Base-by-base conservation (phyloP, 2,113 vertebrate species). In the Eurypyga helias region DNA sequence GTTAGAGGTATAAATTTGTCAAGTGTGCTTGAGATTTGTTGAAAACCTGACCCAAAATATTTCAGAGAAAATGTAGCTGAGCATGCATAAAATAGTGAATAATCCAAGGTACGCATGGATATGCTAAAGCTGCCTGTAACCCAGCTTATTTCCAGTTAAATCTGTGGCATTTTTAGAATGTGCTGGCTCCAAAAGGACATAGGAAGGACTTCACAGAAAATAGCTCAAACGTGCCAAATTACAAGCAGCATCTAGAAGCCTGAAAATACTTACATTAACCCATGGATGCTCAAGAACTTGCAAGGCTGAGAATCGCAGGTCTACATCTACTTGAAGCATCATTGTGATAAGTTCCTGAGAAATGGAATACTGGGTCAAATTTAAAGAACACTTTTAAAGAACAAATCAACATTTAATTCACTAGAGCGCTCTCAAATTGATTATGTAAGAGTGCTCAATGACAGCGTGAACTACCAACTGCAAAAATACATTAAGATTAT, bases 271-370 rank as follows among this genome's bases (percentile, higher is more conserved):
- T 98, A 99, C 99, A 38, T 99, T 99, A 93, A 99, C 99, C 99
- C 99, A 99, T 33, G 99, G 98, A 67, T 99, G 99, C 73, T 99
- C 99, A 34, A 99, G 98, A 90, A 99, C 99, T 96, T 99, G 99
- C 82, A 98, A 87, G 17, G 99, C 99, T 45, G 99, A 99, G 97
- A 98, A 99, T 86, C 99, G 98, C 95, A 99, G 98, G 78, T 99
- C 99, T 38, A 98, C 98, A 64, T 99, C 98, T 73, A 99, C 99
- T 97, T 99, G 98, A 83, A 99, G 99, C 99, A 99, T 99, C 97
- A 98, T 98, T 64, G 98, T 98, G 91, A 99, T 99, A 93, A 99
- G 99, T 89, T 98, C 98, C 99, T 99, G 92, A n/a, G 81, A 93
- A 98, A 90, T 67, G 31, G 64, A 97, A 97, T 10, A 75, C 5